Conservation (phyloP, 2,113 vertebrate species). For the Callipepla californica region DNA sequence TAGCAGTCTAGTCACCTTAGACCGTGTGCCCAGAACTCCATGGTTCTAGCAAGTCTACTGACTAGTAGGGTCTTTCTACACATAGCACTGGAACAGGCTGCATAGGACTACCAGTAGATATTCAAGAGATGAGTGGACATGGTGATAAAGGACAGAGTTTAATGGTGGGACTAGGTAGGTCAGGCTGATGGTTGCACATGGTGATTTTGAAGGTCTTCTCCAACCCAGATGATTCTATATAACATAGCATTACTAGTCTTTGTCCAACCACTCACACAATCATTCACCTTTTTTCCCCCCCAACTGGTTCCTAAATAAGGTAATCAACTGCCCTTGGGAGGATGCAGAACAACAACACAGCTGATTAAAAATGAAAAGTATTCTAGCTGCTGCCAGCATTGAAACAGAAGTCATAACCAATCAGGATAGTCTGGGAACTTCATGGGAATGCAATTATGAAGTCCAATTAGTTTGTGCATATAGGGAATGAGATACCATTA, state of each 20-base stretch:
- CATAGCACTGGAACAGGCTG: neutral
- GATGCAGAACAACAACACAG: neutral
- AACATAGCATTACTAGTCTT: neutral
- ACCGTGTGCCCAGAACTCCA: neutral
- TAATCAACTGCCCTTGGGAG: neutral
- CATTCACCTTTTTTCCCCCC: neutral
- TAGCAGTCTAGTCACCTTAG: neutral
- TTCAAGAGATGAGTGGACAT: neutral
- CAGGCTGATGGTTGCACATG: neutral
- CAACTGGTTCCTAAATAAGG: neutral
- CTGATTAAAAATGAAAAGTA: neutral
- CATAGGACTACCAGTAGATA: neutral
- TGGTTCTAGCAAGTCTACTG: accelerated
- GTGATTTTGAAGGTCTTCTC: neutral
- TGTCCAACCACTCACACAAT: neutral
- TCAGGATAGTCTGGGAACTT: neutral
- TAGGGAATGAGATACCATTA: neutral
- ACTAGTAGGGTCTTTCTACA: neutral
- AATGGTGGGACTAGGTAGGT: neutral
- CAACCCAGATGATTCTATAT: neutral
- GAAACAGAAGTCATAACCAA: neutral
- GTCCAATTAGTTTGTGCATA: neutral
- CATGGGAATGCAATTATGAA: neutral
- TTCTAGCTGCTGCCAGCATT: neutral
- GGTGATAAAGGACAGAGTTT: neutral